Percentiles rank a stretch among this genome's conserved stretches.
Conservation (phyloP, 2,113 vertebrate genomes). For the Phalacrocorax brasilianus region DNA sequence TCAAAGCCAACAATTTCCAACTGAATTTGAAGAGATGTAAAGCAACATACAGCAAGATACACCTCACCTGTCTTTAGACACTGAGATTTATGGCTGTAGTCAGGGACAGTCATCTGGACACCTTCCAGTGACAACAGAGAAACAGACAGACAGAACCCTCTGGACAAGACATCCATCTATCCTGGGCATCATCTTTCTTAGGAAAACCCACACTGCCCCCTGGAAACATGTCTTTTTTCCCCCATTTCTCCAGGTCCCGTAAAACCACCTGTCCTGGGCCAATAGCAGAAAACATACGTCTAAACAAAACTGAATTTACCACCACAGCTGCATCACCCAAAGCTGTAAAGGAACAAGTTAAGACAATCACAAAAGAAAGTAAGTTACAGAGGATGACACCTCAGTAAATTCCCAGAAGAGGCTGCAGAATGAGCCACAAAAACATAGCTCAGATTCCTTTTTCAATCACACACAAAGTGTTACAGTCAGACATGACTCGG, state of each 20-base stretch:
- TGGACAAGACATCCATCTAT: background rate
- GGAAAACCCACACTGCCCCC: background rate
- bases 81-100: background rate
- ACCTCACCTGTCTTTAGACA: background rate
- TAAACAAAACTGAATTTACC: background rate
- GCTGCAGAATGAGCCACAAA: background rate
- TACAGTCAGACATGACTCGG: background rate
- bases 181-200: background rate
- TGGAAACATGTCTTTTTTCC: background rate
- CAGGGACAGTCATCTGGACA: background rate
- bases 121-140: background rate
- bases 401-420: background rate
- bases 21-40: background rate
- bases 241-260: background rate
- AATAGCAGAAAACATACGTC: background rate
- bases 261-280: background rate
- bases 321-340: background rate
- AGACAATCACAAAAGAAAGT: background rate
- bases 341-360: background rate
- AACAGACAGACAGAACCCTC: background rate
- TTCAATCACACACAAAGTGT: background rate
- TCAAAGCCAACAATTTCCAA: background rate
- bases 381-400: background rate
- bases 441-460: background rate
- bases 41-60: background rate